A percentile compares a stretch with the other conserved stretches of the same genome.
These are phyloP conservation scores for Pseudococcus viburni DNA, from an alignment of 2,888 invertebrate species.

Conservation along the genomic window DNA sequence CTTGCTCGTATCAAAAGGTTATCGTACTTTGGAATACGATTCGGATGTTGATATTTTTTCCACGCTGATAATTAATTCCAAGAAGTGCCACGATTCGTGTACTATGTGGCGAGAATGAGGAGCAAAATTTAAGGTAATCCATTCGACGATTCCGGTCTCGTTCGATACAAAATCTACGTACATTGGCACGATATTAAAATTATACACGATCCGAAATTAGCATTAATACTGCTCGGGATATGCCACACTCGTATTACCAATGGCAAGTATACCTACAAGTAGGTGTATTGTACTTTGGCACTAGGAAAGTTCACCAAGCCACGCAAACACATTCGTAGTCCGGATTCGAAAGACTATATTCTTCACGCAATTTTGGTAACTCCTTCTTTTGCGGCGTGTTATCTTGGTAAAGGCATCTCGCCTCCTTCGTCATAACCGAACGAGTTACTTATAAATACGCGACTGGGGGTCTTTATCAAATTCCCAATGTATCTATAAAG, in stretches of 20 bases:
- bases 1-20: neutral
- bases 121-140: neutral
- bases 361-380: slow-evolving; percentile 37
- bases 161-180: slow-evolving; percentile 9
- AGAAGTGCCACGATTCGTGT: neutral
- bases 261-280: neutral
- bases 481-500: slow-evolving; percentile 50
- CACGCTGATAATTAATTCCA: neutral
- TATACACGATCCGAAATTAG: slow-evolving; percentile 18
- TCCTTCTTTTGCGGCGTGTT: slow-evolving; percentile 22
- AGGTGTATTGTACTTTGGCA: neutral
- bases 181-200: neutral
- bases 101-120: neutral
- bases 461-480: slow-evolving; percentile 52
- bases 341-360: slow-evolving; percentile 3
- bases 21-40: neutral
- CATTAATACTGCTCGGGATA: neutral
- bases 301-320: neutral
- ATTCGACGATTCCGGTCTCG: slow-evolving; percentile 20
- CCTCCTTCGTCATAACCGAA: slow-evolving; percentile 33
- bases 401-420: slow-evolving; percentile 16
- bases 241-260: neutral
- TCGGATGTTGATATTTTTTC: neutral
- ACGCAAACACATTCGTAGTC: neutral
- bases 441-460: slow-evolving; percentile 41